Percentiles rank a stretch among this genome's conserved stretches.
Evolutionary conservation across 2,888 invertebrate species (phyloP).

Genomic region (Rhagonycha lutea): DNA sequence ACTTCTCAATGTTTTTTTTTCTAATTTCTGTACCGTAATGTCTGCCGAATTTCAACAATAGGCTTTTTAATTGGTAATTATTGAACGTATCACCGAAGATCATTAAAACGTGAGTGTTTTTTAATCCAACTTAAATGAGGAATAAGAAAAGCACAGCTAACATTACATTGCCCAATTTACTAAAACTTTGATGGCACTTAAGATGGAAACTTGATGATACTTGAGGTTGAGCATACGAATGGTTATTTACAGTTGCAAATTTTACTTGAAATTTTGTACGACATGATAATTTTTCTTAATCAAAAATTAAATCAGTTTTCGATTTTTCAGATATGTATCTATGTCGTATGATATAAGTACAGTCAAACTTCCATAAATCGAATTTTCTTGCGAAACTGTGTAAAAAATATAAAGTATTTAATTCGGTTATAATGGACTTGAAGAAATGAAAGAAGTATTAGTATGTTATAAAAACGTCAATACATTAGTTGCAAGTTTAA

Average conservation of each 20-base stretch:
- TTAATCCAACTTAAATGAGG: background rate
- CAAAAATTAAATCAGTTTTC: background rate
- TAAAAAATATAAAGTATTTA: too few species aligned
- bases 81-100: background rate
- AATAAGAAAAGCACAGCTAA: background rate
- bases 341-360: background rate
- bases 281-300: background rate
- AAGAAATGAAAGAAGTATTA: too few species aligned
- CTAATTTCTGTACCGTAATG: background rate
- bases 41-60: background rate
- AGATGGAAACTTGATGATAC: background rate
- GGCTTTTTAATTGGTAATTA: background rate
- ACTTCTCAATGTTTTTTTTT: background rate
- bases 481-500: too few species aligned
- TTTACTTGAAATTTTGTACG: background rate
- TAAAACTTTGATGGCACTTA: background rate
- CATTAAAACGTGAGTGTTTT: background rate
- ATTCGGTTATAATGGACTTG: too few species aligned
- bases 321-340: background rate
- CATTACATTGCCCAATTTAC: background rate
- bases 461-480: too few species aligned
- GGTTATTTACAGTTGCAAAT: background rate
- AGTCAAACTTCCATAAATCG: too few species aligned
- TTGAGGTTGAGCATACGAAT: background rate
- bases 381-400: too few species aligned